Percentiles rank a stretch among this genome's conserved stretches.
Conservation (phyloP, 2,113 vertebrate species). For the Tetrax tetrax region DNA sequence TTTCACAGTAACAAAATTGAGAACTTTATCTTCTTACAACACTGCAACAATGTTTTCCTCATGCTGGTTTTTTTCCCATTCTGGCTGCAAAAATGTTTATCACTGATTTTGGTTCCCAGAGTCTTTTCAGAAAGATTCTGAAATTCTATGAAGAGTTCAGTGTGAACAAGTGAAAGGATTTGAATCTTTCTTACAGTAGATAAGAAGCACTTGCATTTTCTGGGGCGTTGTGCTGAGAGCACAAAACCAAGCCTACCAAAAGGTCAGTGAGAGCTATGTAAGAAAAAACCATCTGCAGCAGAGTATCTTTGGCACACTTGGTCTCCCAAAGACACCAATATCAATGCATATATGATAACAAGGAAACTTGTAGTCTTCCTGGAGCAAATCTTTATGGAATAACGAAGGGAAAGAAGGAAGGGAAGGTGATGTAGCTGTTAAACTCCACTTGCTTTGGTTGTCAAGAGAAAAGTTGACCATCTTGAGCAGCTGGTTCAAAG, state of each 20-base stretch:
- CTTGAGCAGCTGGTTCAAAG: background rate
- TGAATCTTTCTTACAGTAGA: background rate
- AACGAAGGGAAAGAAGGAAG: background rate
- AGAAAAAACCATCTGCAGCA: background rate
- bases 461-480: background rate
- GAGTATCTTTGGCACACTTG: background rate
- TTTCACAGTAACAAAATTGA: background rate
- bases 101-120: background rate
- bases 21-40: background rate
- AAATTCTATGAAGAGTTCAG: background rate
- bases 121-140: background rate
- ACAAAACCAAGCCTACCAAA: background rate
- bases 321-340: background rate
- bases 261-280: background rate
- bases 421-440: background rate
- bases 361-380: background rate
- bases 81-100: background rate
- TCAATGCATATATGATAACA: no score
- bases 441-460: background rate
- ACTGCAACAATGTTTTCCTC: background rate
- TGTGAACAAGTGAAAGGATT: background rate
- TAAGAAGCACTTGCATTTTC: background rate
- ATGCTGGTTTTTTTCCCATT: background rate
- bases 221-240: background rate
- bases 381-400: background rate